phyloP scores from a whole-genome alignment of 1,140 invertebrate genomes.

The Anoplolepis gracilipes region DNA sequence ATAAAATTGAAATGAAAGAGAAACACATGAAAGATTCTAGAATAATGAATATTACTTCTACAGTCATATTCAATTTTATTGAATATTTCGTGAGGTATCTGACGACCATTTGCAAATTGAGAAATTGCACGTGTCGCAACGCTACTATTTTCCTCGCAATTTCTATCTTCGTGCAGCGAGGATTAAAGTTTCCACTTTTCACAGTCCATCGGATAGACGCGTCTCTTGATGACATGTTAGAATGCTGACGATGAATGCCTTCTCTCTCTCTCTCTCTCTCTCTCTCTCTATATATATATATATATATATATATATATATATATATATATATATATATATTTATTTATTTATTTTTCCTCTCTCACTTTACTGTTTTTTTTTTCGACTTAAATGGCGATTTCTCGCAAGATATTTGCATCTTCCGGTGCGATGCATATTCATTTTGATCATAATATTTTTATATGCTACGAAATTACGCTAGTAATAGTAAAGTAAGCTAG shows the following conservation, averaged over 20 bases:
- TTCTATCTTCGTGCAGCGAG: neutral
- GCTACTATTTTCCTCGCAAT: neutral
- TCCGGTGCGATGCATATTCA: neutral
- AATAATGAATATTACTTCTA: neutral
- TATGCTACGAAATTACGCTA: neutral
- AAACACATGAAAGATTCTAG: neutral
- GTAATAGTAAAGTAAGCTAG: too few species aligned
- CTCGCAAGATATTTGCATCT: neutral
- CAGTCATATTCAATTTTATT: neutral
- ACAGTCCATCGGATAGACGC: neutral
- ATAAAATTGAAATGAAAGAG: neutral
- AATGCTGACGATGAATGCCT: neutral
- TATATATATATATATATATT: too few species aligned
- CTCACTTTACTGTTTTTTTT: neutral
- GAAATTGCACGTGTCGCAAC: slow-evolving; percentile 1
- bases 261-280: neutral
- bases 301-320: too few species aligned
- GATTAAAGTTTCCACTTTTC: slow-evolving; percentile 12
- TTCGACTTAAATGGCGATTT: neutral
- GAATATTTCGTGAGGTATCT: neutral
- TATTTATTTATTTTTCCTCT: neutral
- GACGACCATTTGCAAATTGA: slow-evolving; percentile 5
- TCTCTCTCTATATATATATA: neutral
- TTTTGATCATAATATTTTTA: slow-evolving; percentile 17
- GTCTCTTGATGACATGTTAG: neutral